Evolutionary conservation across 2,888 invertebrate genomes (phyloP).

Genomic region (Temnothorax unifasciatus): DNA sequence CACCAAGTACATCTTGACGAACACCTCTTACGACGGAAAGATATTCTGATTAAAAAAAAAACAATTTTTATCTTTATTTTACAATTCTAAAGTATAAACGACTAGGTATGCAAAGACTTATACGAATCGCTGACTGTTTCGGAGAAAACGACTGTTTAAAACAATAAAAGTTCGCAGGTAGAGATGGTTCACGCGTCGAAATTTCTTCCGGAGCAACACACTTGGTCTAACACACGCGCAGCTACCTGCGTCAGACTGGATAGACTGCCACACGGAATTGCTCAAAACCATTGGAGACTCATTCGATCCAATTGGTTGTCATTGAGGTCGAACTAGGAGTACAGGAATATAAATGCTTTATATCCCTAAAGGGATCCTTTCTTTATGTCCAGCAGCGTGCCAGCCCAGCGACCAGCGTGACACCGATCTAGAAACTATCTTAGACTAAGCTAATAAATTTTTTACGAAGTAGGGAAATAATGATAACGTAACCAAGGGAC

Average conservation of each 20-base stretch:
- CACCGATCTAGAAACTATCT: slow-evolving; percentile 18
- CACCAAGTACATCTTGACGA: not conserved
- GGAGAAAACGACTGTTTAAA: not conserved
- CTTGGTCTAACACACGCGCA: too few relatives aligned
- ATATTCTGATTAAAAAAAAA: not conserved
- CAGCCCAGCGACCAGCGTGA: slow-evolving; percentile 53
- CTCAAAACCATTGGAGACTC: not conserved
- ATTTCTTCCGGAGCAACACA: not conserved
- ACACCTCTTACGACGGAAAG: too few relatives aligned
- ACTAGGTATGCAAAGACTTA: not conserved
- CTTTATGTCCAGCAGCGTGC: not conserved
- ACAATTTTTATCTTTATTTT: not conserved
- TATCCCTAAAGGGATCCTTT: slow-evolving; percentile 14
- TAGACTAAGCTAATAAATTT: slow-evolving; percentile 61
- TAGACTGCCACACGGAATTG: not conserved
- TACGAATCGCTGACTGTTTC: too few relatives aligned
- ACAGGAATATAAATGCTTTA: not conserved
- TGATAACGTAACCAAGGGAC: not conserved
- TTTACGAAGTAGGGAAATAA: not conserved
- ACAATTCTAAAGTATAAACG: not conserved
- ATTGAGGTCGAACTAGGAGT: not conserved
- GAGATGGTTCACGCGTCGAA: not conserved
- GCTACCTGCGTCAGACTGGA: not conserved
- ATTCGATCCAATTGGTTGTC: not conserved
- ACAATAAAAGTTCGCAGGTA: not conserved